Percentiles rank a stretch among this genome's conserved stretches.
Conservation (phyloP, 2,797 vertebrate species). For the Psittacula echo region DNA sequence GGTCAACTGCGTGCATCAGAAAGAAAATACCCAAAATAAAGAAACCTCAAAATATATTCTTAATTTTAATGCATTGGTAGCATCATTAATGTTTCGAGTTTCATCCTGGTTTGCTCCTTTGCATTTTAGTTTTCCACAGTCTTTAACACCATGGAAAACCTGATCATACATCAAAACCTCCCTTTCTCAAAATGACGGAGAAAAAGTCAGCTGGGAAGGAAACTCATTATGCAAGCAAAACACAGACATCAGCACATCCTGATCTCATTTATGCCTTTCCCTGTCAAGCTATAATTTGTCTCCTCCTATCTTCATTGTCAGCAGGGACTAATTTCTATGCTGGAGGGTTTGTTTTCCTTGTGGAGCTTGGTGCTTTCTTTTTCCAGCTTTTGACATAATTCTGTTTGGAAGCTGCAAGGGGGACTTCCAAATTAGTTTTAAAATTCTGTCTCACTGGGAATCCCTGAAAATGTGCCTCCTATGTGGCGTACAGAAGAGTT, state of each 20-base stretch:
- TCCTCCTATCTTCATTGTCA: slow-evolving; percentile 29
- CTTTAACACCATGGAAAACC: neutral
- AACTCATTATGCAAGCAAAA: slow-evolving; percentile 16
- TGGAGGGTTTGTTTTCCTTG: neutral
- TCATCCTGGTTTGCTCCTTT: slow-evolving; percentile 3
- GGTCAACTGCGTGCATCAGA: neutral
- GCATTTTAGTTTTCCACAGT: neutral
- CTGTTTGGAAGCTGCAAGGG: slow-evolving; percentile 3
- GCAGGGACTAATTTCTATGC: slow-evolving; percentile 6
- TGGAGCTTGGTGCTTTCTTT: neutral
- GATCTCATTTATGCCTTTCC: neutral
- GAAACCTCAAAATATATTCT: neutral
- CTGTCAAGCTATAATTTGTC: slow-evolving; percentile 21
- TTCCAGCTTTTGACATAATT: neutral
- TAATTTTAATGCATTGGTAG: neutral
- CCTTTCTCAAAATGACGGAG: neutral
- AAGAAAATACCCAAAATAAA: slow-evolving; percentile 30
- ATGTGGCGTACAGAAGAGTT: neutral
- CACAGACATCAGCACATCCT: neutral
- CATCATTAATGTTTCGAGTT: neutral
- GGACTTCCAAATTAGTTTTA: neutral
- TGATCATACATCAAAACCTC: neutral
- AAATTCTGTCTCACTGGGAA: neutral
- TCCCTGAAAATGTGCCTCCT: neutral
- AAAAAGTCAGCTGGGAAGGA: neutral